These are phyloP conservation scores for Axis porcinus DNA, from an alignment of 2,113 vertebrate genomes.

Conservation along the genomic window DNA sequence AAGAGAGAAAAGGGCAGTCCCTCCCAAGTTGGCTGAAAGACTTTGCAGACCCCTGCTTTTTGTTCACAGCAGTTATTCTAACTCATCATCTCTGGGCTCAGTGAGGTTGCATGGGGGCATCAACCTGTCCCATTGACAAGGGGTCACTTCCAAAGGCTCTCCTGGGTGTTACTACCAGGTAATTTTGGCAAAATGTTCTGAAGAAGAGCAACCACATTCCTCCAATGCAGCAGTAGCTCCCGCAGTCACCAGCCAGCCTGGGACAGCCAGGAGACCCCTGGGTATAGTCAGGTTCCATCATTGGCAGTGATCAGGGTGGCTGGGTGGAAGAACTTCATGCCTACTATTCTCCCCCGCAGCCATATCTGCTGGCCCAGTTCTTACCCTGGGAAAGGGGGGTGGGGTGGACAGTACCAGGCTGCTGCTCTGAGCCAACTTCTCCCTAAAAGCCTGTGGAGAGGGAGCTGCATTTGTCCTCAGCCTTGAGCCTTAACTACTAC, in stretches of 20 bases:
- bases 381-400: neutral
- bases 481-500: neutral
- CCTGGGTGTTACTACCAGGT: neutral
- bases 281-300: neutral
- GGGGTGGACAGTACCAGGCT: neutral
- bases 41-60: neutral
- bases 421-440: neutral
- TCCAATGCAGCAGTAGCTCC: neutral
- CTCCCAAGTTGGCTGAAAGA: neutral
- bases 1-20: neutral
- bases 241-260: accelerated
- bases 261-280: neutral
- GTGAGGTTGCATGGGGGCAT: neutral
- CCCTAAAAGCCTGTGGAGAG: neutral
- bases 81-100: neutral
- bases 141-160: neutral
- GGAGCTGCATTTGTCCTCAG: neutral
- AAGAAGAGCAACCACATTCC: neutral
- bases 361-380: neutral
- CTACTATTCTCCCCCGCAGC: neutral
- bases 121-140: neutral
- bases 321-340: neutral
- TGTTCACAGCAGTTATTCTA: neutral
- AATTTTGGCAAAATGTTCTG: neutral
- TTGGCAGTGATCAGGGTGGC: neutral